Conservation (phyloP, 2,888 invertebrate species). For the Microctonus brassicae region DNA sequence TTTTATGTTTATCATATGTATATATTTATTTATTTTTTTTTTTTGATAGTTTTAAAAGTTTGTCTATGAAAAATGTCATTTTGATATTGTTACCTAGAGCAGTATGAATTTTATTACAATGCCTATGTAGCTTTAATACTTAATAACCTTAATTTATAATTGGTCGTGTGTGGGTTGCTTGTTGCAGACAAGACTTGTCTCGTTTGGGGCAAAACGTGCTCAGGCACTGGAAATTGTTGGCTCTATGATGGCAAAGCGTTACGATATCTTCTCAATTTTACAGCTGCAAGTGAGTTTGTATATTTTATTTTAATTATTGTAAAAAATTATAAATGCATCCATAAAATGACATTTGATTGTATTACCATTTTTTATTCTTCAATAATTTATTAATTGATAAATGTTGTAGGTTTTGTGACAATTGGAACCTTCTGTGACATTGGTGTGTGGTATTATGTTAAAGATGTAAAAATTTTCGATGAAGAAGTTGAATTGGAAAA, state of each 20-base stretch:
- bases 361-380: no score
- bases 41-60: neutral
- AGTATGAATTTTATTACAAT: no score
- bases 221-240: constrained; percentile 81
- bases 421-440: constrained; percentile 78
- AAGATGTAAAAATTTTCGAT: constrained; percentile 79
- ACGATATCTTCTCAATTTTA: constrained; percentile 76
- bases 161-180: constrained; percentile 34
- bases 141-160: constrained; percentile 14
- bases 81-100: no score
- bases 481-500: constrained; percentile 73
- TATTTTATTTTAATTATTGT: constrained; percentile 2
- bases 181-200: constrained; percentile 76
- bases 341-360: no score
- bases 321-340: neutral
- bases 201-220: constrained; percentile 82
- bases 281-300: constrained; percentile 73
- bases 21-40: neutral
- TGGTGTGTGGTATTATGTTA: constrained; percentile 79
- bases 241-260: constrained; percentile 78
- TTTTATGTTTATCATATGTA: no score
- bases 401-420: constrained; percentile 72
- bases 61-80: constrained; percentile 2
- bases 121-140: no score
- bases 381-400: neutral